phyloP scores from a whole-genome alignment of 2,797 vertebrate genomes.

The Rhinogobio ventralis region DNA sequence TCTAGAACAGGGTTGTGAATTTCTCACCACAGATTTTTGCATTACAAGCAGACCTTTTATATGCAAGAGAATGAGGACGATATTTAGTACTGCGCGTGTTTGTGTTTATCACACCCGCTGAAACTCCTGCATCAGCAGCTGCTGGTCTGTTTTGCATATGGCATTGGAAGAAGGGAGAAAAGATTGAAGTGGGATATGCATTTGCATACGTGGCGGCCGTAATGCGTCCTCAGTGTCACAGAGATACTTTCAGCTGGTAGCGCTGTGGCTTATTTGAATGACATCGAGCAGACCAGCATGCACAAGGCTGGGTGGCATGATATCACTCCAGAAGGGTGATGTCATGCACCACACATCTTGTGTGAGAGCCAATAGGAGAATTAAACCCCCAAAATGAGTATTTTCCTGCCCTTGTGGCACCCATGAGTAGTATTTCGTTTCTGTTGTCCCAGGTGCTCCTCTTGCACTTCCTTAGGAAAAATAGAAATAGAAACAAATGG shows the following conservation, averaged over 20 bases:
- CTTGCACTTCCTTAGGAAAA: not conserved
- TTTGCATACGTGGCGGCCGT: slow-evolving; percentile 76
- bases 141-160: slow-evolving; percentile 74
- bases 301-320: slow-evolving; percentile 7
- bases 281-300: not conserved
- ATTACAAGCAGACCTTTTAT: slow-evolving; percentile 52
- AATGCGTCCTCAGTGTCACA: slow-evolving; percentile 45
- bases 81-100: slow-evolving; percentile 33
- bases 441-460: not conserved
- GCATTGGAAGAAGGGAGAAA: slow-evolving; percentile 53
- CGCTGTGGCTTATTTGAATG: slow-evolving; percentile 36
- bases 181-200: slow-evolving; percentile 64
- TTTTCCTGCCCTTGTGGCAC: slow-evolving; percentile 39
- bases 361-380: slow-evolving; percentile 33
- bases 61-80: not conserved
- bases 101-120: slow-evolving; percentile 67
- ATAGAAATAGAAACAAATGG: not conserved
- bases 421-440: not conserved
- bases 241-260: slow-evolving; percentile 18
- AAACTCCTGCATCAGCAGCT: slow-evolving; percentile 76
- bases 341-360: slow-evolving; percentile 53
- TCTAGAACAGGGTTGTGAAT: slow-evolving; percentile 51
- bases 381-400: slow-evolving; percentile 27
- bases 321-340: slow-evolving; percentile 54
- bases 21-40: slow-evolving; percentile 57